Evolutionary conservation across 2,888 invertebrate species (phyloP).

Genomic region (Uloborus plumipes): DNA sequence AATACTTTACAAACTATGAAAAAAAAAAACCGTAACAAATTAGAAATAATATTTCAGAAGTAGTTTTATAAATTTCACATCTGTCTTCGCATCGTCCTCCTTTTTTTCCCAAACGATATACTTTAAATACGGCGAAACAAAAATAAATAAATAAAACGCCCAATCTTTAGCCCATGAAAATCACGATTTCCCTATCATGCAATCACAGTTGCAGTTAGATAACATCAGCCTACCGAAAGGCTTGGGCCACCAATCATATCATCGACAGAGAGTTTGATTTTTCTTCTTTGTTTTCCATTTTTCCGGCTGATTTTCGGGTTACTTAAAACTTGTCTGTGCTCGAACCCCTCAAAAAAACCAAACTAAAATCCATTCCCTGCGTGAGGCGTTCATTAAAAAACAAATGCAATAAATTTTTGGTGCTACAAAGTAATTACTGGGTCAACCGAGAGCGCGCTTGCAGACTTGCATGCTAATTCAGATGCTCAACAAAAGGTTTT

Average conservation of each 20-base stretch:
- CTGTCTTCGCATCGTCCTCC: too few species aligned
- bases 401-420: conserved; percentile 31
- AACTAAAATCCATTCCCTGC: background rate
- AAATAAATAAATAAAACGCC: too few species aligned
- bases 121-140: too few species aligned
- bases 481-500: conserved; percentile 29
- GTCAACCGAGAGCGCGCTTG: conserved; percentile 8
- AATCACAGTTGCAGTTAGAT: conserved; percentile 10
- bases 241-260: conserved; percentile 24
- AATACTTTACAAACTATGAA: too few species aligned
- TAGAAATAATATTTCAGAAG: too few species aligned
- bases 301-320: background rate
- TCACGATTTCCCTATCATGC: conserved; percentile 21
- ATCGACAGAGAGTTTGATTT: conserved; percentile 18
- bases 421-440: conserved; percentile 30
- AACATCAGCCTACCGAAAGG: conserved; percentile 10
- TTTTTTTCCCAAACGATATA: too few species aligned
- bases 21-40: too few species aligned
- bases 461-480: conserved; percentile 21
- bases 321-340: too few species aligned
- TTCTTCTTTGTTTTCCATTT: conserved; percentile 18
- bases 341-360: too few species aligned
- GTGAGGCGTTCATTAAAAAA: conserved; percentile 46
- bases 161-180: background rate
- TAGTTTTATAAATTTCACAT: too few species aligned